phyloP scores from a whole-genome alignment of 2,113 vertebrate species.

The Quiscalus mexicanus region DNA sequence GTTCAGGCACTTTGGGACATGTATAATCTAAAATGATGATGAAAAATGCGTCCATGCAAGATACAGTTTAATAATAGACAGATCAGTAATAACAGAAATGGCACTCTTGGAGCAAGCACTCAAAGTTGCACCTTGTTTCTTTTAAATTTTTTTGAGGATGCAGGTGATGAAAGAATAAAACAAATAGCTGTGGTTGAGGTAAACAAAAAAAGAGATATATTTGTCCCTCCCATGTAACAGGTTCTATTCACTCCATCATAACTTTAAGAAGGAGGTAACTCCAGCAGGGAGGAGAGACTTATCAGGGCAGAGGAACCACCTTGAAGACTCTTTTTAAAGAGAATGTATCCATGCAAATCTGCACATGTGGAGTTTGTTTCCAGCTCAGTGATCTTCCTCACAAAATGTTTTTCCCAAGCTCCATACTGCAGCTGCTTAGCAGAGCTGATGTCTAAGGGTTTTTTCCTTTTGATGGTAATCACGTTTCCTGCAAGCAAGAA shows the following conservation, averaged over 20 bases:
- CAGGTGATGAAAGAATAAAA: neutral
- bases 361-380: neutral
- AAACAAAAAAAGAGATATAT: neutral
- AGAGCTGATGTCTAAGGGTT: neutral
- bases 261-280: neutral
- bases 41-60: neutral
- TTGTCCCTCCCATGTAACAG: neutral
- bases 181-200: fast-evolving
- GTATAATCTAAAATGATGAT: neutral
- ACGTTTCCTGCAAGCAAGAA: neutral
- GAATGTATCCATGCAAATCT: neutral
- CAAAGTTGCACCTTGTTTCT: neutral
- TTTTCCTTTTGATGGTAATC: neutral
- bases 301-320: neutral
- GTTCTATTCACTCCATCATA: neutral
- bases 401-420: neutral
- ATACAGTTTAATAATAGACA: neutral
- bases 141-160: neutral
- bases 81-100: neutral
- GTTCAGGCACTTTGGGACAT: fast-evolving
- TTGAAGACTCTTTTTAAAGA: neutral
- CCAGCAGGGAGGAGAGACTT: neutral
- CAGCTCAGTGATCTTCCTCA: neutral
- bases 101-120: neutral
- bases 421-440: neutral